Conservation (phyloP, 2,113 vertebrate species). For the Perognathus longimembris region DNA sequence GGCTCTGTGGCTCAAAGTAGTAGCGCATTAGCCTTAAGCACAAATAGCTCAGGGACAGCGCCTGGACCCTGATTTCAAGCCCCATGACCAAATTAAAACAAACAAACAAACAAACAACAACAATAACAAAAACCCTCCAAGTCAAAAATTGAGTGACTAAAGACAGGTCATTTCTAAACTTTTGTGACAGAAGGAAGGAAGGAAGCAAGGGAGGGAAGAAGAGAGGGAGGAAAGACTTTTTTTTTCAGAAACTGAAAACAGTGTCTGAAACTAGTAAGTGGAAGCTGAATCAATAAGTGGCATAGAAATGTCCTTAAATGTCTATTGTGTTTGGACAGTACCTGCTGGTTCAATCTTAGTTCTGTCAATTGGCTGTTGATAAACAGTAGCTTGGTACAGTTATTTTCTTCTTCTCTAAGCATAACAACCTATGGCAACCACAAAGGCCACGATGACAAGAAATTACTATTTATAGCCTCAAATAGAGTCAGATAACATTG, state of each 20-base stretch:
- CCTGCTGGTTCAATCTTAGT: neutral
- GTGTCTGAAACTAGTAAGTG: too few species aligned
- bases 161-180: neutral
- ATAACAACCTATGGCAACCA: constrained; percentile 36
- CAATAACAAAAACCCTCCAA: too few species aligned
- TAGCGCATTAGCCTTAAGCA: too few species aligned
- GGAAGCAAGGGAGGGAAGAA: too few species aligned
- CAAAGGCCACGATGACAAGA: neutral
- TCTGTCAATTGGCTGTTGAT: constrained; percentile 8
- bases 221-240: neutral
- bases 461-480: constrained; percentile 49
- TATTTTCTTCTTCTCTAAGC: constrained; percentile 15
- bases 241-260: too few species aligned
- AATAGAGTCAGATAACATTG: neutral
- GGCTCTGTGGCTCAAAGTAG: too few species aligned
- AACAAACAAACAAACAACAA: too few species aligned
- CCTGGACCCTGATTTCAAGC: too few species aligned
- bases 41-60: too few species aligned
- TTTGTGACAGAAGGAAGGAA: neutral
- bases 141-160: neutral
- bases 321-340: neutral
- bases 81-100: too few species aligned
- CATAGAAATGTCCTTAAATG: constrained; percentile 10
- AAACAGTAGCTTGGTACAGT: constrained; percentile 6
- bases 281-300: neutral